Conservation (phyloP, 1,140 invertebrate genomes). For the Drosophila guanche region DNA sequence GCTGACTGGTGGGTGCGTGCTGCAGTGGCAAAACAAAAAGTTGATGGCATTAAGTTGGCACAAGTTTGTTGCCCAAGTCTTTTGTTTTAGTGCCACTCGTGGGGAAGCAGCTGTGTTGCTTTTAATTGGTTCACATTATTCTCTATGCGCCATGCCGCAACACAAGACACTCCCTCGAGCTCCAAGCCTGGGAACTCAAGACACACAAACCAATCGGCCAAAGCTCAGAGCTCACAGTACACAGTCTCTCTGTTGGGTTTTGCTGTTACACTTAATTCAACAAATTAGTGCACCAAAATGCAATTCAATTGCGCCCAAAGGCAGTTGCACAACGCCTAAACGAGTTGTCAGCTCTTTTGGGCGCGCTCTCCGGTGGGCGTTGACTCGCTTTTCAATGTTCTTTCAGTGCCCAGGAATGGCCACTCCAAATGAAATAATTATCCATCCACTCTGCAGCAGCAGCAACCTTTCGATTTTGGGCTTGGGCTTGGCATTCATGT, state of each 20-base stretch:
- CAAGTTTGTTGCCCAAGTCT: slow-evolving; percentile 60
- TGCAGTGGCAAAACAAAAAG: slow-evolving; percentile 8
- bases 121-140: slow-evolving; percentile 51
- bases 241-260: background rate
- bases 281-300: slow-evolving; percentile 41
- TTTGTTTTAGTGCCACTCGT: slow-evolving; percentile 38
- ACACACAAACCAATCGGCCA: slow-evolving; percentile 3
- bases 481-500: slow-evolving; percentile 34
- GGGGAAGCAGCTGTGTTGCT: slow-evolving; percentile 23
- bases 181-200: slow-evolving; percentile 10
- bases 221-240: background rate
- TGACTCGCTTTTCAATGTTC: slow-evolving; percentile 11
- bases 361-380: slow-evolving; percentile 17
- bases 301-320: slow-evolving; percentile 28
- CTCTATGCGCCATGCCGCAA: background rate
- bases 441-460: slow-evolving; percentile 21
- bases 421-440: slow-evolving; percentile 35
- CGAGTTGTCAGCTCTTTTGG: slow-evolving; percentile 1
- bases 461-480: slow-evolving; percentile 37
- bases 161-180: slow-evolving; percentile 35
- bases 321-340: slow-evolving; percentile 20
- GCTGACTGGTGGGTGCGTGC: slow-evolving; percentile 24
- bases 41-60: slow-evolving; percentile 36
- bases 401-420: slow-evolving; percentile 18
- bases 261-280: slow-evolving; percentile 34